phyloP scores from a whole-genome alignment of 2,797 vertebrate species.

The Threskiornis aethiopicus region DNA sequence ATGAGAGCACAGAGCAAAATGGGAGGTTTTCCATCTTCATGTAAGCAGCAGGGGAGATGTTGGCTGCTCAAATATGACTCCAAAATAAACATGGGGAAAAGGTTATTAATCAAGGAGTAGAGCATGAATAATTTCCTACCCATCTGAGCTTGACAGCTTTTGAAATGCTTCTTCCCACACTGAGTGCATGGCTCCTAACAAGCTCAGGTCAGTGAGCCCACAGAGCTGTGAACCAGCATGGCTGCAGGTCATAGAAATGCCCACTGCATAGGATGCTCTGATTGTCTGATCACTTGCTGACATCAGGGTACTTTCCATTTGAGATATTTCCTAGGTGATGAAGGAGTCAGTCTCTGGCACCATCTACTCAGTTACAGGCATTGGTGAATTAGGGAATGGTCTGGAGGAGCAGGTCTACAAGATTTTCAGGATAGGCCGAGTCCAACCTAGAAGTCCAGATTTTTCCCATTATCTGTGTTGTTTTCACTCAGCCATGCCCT shows the following conservation, averaged over 20 bases:
- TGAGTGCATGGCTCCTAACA: neutral
- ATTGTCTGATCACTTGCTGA: neutral
- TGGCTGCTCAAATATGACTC: accelerated
- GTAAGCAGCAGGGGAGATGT: accelerated
- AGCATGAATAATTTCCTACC: neutral
- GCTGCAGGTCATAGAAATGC: neutral
- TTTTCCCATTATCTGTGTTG: neutral
- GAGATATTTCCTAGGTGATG: neutral
- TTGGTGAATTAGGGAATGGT: neutral
- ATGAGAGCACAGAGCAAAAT: neutral
- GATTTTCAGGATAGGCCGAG: neutral
- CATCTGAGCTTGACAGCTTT: neutral
- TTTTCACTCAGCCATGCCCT: neutral
- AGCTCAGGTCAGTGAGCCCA: neutral
- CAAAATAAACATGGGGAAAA: neutral
- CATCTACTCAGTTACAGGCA: neutral
- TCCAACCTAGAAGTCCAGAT: neutral
- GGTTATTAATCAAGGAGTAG: neutral
- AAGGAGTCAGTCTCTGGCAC: neutral
- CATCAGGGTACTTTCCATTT: neutral
- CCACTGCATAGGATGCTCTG: neutral
- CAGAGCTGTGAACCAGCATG: neutral
- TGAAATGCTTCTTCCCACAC: neutral
- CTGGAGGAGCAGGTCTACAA: neutral
- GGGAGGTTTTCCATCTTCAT: neutral